Evolutionary conservation across 2,888 invertebrate species (phyloP).

Genomic region (Nomada goodeniana): DNA sequence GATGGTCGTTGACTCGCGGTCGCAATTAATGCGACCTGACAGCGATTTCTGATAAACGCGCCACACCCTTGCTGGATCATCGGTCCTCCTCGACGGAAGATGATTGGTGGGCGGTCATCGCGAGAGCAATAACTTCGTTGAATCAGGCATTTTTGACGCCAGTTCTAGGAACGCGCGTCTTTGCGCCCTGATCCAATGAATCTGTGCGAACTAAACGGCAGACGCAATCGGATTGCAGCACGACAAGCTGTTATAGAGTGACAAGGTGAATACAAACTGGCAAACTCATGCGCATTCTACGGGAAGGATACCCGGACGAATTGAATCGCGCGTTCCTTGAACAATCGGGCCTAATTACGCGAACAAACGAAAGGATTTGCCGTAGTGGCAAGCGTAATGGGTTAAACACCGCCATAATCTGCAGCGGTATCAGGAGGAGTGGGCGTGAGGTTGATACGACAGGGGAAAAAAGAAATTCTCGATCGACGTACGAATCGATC

Average conservation of each 20-base stretch:
- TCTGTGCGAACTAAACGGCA: not conserved
- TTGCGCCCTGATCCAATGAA: not conserved
- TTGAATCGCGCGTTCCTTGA: slow-evolving; percentile 16
- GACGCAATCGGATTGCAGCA: slow-evolving; percentile 8
- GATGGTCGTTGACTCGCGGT: slow-evolving; percentile 60
- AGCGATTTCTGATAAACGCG: slow-evolving; percentile 40
- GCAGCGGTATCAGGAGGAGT: not conserved
- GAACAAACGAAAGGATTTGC: not conserved
- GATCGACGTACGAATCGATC: slow-evolving; percentile 3
- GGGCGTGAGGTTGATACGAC: not conserved
- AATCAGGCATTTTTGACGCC: too few relatives aligned
- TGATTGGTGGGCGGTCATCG: not conserved
- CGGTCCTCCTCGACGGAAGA: not conserved
- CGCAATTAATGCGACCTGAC: slow-evolving; percentile 50
- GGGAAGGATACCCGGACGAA: slow-evolving; percentile 22
- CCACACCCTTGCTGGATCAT: slow-evolving; percentile 24
- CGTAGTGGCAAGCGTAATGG: not conserved
- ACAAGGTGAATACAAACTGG: slow-evolving; percentile 2
- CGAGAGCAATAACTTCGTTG: not conserved
- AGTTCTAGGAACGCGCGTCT: too few relatives aligned
- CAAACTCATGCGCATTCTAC: slow-evolving; percentile 9
- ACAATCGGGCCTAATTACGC: slow-evolving; percentile 23
- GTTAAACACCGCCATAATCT: not conserved
- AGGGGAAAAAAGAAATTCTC: not conserved
- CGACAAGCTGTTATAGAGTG: not conserved